Percentiles rank a stretch among this genome's conserved stretches.
phyloP scores from a whole-genome alignment of 1,140 invertebrate genomes.

The Atta texana region DNA sequence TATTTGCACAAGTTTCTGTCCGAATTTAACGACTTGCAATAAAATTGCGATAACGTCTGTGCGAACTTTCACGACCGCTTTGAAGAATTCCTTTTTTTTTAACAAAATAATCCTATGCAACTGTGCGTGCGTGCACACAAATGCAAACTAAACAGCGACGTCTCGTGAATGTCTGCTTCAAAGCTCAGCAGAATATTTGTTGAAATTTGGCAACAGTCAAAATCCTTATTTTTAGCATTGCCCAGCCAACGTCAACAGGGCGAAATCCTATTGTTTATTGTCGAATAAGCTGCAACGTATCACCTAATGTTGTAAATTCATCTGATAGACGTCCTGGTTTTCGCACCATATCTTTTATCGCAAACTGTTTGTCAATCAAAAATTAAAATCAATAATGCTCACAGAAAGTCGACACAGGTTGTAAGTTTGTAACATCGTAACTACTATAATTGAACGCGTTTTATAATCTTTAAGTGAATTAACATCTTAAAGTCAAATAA shows the following conservation, averaged over 20 bases:
- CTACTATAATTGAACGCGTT: too few relatives aligned
- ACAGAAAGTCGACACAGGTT: too few relatives aligned
- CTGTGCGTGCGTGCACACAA: slow-evolving; percentile 45
- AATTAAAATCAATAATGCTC: too few relatives aligned
- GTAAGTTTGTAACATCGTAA: too few relatives aligned
- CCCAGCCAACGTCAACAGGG: slow-evolving; percentile 66
- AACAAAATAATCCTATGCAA: neutral
- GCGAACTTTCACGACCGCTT: neutral
- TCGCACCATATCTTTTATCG: neutral
- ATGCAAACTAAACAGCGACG: slow-evolving; percentile 68
- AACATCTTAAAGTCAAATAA: too few relatives aligned
- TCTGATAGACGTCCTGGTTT: neutral
- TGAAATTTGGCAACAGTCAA: slow-evolving; percentile 84
- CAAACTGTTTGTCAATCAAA: too few relatives aligned
- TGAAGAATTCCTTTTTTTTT: neutral
- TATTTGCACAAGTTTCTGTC: neutral
- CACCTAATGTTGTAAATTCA: slow-evolving; percentile 1
- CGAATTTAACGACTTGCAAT: neutral
- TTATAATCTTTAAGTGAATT: too few relatives aligned
- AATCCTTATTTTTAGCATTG: slow-evolving; percentile 83
- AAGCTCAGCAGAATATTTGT: slow-evolving; percentile 78
- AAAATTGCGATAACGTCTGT: slow-evolving; percentile 2
- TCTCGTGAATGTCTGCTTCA: slow-evolving; percentile 50
- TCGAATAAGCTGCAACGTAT: slow-evolving; percentile 36
- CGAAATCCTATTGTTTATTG: slow-evolving; percentile 79